Base-by-base conservation (phyloP, 2,113 vertebrate species). In the Dermatemys mawii region DNA sequence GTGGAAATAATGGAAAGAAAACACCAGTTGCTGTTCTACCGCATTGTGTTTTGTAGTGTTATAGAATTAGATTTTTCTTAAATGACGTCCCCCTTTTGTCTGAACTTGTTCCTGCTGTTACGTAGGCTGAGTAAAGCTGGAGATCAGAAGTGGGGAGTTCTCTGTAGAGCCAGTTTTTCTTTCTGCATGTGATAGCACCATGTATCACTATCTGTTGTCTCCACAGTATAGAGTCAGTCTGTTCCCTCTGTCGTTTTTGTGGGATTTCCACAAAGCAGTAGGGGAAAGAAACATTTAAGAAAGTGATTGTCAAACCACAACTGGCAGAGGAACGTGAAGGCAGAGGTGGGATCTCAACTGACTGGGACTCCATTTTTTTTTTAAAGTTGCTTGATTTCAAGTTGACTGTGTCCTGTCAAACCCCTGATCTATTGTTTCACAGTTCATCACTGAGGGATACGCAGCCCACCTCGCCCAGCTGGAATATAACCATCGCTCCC, bases 401-500 rank as follows among this genome's bases (percentile, higher is more conserved):
- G 63, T 24, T 95, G 27, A 96, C 17, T 0, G 70, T 16, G 2
- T 14, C 32, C 54, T 78, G 82, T 70, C 0, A 70, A 9, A 4
- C 60, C 87, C 50, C 55, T 29, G 22, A 19, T 27, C 46, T 67
- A 16, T 44, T 17, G 2, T 57, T 86, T 93, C 19, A 0, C 98
- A 99, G 99, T 99, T 99, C 98, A 99, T 99, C 96, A 98, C 99
- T 0, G 99, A 99, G 1, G 99, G 99, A 50, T 99, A 99, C 11
- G 99, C 99, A 0, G 98, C 99, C 83, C 99, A 99, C 98, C 98
- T 99, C 84, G 99, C 99, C 22, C 99, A 99, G 97, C 98, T 99
- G 97, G 99, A 99, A 98, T 99, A 99, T 97, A 99, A 96, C 95
- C 99, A 99, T 96, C 98, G 99, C 73, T 98, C 99, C 0, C 98